Conservation (phyloP, 2,888 invertebrate species). For the Limnephilus rhombicus region DNA sequence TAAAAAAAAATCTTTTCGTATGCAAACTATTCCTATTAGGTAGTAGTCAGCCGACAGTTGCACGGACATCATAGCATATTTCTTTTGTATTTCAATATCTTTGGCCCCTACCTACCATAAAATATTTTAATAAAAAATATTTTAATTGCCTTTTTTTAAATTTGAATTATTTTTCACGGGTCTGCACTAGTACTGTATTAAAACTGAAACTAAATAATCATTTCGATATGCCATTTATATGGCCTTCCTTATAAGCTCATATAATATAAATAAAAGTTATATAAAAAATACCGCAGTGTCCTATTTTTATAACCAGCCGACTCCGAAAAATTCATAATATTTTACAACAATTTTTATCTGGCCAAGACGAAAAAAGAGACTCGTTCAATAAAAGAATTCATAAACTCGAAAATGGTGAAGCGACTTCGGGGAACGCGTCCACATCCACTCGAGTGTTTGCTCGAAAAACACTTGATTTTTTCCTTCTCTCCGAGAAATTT, state of each 20-base stretch:
- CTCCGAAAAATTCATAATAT: neutral
- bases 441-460: slow-evolving; percentile 32
- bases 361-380: neutral
- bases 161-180: too few species aligned
- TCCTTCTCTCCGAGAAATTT: slow-evolving; percentile 10
- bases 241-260: neutral
- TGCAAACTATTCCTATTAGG: too few species aligned
- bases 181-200: neutral
- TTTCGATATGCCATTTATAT: neutral
- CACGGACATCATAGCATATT: too few species aligned
- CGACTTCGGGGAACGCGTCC: slow-evolving; percentile 9
- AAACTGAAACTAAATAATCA: neutral
- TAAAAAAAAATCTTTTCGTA: too few species aligned
- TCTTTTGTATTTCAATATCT: too few species aligned
- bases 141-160: too few species aligned
- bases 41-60: too few species aligned
- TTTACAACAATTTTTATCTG: neutral
- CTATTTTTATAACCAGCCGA: neutral
- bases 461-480: slow-evolving; percentile 34
- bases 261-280: neutral
- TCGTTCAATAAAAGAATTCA: slow-evolving; percentile 4
- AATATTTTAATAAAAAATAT: too few species aligned
- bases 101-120: too few species aligned
- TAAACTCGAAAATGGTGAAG: neutral
- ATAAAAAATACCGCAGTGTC: neutral